Base-by-base conservation (phyloP, 2,113 vertebrate species). In the Psophia crepitans region DNA sequence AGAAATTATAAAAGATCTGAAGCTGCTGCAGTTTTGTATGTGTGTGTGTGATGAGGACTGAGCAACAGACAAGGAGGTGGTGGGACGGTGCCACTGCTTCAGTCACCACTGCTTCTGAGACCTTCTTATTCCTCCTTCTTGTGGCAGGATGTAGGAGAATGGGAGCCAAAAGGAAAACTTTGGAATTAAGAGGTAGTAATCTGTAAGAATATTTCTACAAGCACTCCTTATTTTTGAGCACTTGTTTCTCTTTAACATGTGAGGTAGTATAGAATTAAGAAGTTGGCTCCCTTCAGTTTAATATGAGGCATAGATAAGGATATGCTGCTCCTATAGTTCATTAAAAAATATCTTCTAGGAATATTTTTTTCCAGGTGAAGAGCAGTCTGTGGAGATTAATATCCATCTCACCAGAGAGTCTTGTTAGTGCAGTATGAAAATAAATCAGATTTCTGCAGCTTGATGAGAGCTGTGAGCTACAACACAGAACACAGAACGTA, bases 291-390 rank as follows among this genome's bases (percentile, higher is more conserved):
- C 82, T 94, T 95, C 37, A 76, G 84, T 96, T 96, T 87, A 96
- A 94, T 81, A 96, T 74, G 64, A 95, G 77, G 22, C 22, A 86
- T 20, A 93, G 58, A 83, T 79, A 92, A 24, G 7, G 30, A 82
- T 71, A 84, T 5, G 22, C 19, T 83, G 39, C 33, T 87, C 41
- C 44, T 95, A 79, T 78, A 86, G 48, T 76, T 95, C 79, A 95
- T 97, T 98, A 92, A 93, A 95, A 97, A 94, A 84, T 91, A 82
- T 69, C 79, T 98, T 96, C 53, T 44, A 90, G 80, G 90, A 88
- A 56, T 79, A 54, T n/a, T 39, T 85, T 66, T 83, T 85, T 54
- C 20, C 44, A 74, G 21, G 20, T 39, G 66, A 93, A 80, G 6
- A 90, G 10, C 12, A 87, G 84, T 94, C 96, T 95, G 12, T 80